Percentiles rank a stretch among this genome's conserved stretches.
Evolutionary conservation across 2,113 vertebrate species (phyloP).

Genomic region (Poicephalus gulielmi): DNA sequence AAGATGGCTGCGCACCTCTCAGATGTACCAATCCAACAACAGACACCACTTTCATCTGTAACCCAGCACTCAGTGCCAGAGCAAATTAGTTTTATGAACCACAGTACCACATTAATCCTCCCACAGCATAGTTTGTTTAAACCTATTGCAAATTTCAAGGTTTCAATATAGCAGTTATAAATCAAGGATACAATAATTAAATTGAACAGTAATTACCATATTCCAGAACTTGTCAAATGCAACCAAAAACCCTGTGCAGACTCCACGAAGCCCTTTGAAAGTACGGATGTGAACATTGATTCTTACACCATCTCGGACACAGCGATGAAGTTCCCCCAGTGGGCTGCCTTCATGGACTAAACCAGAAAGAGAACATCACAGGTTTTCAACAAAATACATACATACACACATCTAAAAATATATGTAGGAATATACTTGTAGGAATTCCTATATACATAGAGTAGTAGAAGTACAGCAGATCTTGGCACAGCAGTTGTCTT

Average conservation of each 20-base stretch:
- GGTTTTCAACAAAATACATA: background rate
- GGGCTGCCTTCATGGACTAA: constrained; percentile 92
- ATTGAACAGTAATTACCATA: constrained; percentile 80
- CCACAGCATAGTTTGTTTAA: background rate
- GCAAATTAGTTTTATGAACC: background rate
- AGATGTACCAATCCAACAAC: background rate
- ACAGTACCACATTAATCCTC: background rate
- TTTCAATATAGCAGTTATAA: background rate
- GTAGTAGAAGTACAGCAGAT: background rate
- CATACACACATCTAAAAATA: background rate
- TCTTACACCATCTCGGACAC: constrained; percentile 86
- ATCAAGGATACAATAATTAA: background rate
- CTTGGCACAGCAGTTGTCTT: background rate
- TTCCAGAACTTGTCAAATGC: constrained; percentile 99
- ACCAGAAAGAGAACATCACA: constrained; percentile 7
- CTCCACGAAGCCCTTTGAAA: constrained; percentile 94
- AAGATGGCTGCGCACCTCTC: background rate
- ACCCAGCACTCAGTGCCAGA: background rate
- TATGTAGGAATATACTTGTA: background rate
- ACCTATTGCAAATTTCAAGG: background rate
- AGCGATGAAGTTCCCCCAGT: constrained; percentile 89
- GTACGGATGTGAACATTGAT: constrained; percentile 95
- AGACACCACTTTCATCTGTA: background rate
- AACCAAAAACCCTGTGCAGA: constrained; percentile 93
- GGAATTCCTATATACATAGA: too few relatives aligned